Evolutionary conservation across 2,113 vertebrate genomes (phyloP), one percentile per base, ranked within the genome.

Genomic region (Salvelinus alpinus): DNA sequence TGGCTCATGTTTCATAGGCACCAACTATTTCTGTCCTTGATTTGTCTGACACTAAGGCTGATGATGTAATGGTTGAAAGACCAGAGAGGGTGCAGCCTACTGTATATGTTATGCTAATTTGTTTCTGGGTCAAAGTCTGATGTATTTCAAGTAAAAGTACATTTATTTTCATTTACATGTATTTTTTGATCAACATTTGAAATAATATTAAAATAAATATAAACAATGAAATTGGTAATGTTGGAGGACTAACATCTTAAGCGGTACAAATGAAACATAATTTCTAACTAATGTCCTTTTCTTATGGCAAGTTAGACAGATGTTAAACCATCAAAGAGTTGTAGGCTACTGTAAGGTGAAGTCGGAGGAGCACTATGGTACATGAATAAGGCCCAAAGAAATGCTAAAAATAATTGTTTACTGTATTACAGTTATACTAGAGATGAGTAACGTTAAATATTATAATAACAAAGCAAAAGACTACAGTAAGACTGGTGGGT

Each of bases 1-100:
- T 0, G 48, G 80, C 74, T 84, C 81, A 25, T 66, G 38, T 87
- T 82, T 85, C 83, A 85, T 9, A 1, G 62, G 60, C 76, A 34
- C 5, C 47, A 16, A 77, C 80, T 81, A 77, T 86, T 87, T 81
- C 69, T 82, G 80, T 75, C 64, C 0, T 4, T 3, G 59, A 25
- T 71, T 54, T 72, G 67, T 69, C 34, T 60, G 44, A 64, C 11
- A 74, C 14, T 24, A 67, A 16, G 65, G 24, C 12, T 7, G 27
- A 27, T 14, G 12, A 66, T 31, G 27, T 27, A 16, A 25, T 27
- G 27, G 11, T 22, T 5, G 14, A 66, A 25, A 66, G 14, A 27
- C 64, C 9, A 27, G 64, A 27, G 24, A 13, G 38, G 38, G 38
- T 9, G 38, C 13, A 6, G 31, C 7, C 7, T 24, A 47, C 12